Evolutionary conservation across 2,113 vertebrate genomes (phyloP), one percentile per base, ranked within the genome.

Genomic region (Barbus barbus): DNA sequence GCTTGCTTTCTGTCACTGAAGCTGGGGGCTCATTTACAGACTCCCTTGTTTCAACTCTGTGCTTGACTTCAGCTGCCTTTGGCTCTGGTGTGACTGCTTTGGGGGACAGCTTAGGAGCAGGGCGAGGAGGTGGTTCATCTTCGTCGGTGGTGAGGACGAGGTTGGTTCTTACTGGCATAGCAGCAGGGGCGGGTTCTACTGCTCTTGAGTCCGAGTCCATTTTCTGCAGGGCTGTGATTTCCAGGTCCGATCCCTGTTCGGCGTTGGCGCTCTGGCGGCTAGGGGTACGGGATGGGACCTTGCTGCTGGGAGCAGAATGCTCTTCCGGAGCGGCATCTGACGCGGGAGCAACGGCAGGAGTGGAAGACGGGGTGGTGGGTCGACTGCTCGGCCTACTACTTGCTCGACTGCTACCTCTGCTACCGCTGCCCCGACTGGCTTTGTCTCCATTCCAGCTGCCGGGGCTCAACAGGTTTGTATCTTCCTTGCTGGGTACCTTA

Each of bases 141-240:
- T 97, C 96, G 80, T 95, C 92, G 20, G 89, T 93, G 0, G 93
- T 90, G 83, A 84, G 87, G 83, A 95, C 92, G 44, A 96, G 92
- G 60, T 91, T 93, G 2, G 94, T 97, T 82, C 95, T 94, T 81
- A 96, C 94, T 89, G 92, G 94, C 93, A 88, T 92, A 14, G 88
- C 87, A 85, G 93, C 88, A 46, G 92, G 91, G 14, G 93, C 76
- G 36, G 71, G 80, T 18, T 96, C 91, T 58, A 84, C 91, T 12
- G 92, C 92, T 78, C 95, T 95, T 0, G 92, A 86, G 81, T 93
- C 93, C 0, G 89, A 80, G 79, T 93, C 94, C 46, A 93, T 93
- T 89, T 95, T 95, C 92, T 96, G 94, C 91, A 98, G 93, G 0
- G 96, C 94, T 89, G 95, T 94, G 16, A 97, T 97, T 92, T 97